Percentiles rank a stretch among this genome's conserved stretches.
These are phyloP conservation scores for Oreamnos americanus DNA, from an alignment of 2,113 vertebrate species.

Conservation along the genomic window DNA sequence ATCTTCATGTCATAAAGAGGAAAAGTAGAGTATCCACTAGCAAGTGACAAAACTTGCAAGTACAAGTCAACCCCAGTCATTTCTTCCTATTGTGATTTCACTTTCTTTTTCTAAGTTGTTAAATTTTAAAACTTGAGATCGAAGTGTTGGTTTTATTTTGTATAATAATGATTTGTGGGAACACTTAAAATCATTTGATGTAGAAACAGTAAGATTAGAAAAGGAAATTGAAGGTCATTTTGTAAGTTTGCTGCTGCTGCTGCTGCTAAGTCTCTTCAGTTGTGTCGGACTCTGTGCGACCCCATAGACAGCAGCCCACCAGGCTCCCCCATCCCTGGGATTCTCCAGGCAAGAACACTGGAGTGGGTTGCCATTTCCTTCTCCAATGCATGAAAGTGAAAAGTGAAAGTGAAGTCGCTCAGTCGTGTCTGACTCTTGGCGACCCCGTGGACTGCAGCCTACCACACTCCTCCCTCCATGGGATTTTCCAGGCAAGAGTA, in stretches of 20 bases:
- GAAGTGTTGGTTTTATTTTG: not conserved
- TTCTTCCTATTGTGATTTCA: not conserved
- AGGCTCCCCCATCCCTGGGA: no score
- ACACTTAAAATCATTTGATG: not conserved
- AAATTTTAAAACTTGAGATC: not conserved
- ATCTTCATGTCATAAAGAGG: not conserved
- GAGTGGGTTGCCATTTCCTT: no score
- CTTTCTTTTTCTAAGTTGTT: not conserved
- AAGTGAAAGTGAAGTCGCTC: no score
- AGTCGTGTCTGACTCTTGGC: no score
- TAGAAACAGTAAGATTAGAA: not conserved
- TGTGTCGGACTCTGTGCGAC: fast-evolving
- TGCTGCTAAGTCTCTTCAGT: no score
- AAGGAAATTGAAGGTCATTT: not conserved
- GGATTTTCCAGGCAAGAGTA: no score
- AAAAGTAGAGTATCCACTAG: not conserved
- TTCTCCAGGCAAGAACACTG: no score
- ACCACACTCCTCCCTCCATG: no score
- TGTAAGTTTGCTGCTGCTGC: not conserved
- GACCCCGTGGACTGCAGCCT: no score
- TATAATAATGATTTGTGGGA: not conserved
- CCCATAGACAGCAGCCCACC: no score
- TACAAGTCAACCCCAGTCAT: not conserved
- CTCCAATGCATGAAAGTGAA: no score
- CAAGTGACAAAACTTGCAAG: not conserved